Evolutionary conservation across 2,888 invertebrate species (phyloP).

Genomic region (Campoletis raptor): DNA sequence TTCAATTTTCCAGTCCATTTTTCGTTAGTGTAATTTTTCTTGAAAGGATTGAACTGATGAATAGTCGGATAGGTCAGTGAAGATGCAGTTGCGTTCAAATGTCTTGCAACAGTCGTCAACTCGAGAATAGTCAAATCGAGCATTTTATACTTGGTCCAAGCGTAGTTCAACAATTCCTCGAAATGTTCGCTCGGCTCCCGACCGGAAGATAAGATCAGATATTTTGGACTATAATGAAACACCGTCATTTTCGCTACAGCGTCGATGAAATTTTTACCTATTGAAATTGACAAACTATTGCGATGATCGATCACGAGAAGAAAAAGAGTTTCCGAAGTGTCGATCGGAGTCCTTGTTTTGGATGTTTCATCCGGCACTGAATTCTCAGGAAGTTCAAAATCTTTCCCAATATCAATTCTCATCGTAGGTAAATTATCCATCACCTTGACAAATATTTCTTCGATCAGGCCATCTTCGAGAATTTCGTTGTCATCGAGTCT

Average conservation of each 20-base stretch:
- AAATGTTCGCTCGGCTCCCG: background rate
- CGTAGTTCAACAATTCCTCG: conserved; percentile 35
- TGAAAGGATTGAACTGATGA: no score
- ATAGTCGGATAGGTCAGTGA: no score
- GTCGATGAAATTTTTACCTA: conserved; percentile 20
- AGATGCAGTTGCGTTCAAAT: no score
- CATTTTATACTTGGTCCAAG: conserved; percentile 58
- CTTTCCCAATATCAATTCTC: background rate
- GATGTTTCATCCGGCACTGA: background rate
- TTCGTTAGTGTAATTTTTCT: no score
- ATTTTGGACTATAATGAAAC: background rate
- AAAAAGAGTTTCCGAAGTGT: conserved; percentile 24
- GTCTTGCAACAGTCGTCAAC: no score
- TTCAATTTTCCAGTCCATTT: no score
- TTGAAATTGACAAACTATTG: background rate
- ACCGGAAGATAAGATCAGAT: no score
- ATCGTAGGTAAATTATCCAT: background rate
- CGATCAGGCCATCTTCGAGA: background rate
- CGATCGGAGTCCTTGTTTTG: background rate
- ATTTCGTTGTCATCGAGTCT: background rate
- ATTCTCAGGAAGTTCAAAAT: background rate
- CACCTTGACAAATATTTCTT: conserved; percentile 16
- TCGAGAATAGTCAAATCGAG: conserved; percentile 61
- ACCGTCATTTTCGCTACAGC: conserved; percentile 39
- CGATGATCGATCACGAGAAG: conserved; percentile 9